Percentiles rank a stretch among this genome's conserved stretches.
Evolutionary conservation across 2,888 invertebrate genomes (phyloP).

Genomic region (Oscheius sp.): DNA sequence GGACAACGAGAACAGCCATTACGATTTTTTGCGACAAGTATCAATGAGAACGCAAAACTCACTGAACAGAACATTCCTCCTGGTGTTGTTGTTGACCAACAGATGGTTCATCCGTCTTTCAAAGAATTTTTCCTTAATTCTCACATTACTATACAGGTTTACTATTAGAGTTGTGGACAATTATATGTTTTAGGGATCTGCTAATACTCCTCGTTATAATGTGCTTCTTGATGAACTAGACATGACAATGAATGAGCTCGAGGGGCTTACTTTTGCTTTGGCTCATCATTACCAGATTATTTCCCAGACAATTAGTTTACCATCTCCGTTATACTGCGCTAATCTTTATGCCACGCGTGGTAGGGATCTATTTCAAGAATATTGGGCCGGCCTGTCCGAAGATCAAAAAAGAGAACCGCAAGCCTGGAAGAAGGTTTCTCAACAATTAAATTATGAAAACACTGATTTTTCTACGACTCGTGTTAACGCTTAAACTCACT

Average conservation of each 20-base stretch:
- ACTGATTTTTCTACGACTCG: not conserved
- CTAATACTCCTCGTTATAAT: conserved; percentile 61
- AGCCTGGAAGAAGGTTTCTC: not conserved
- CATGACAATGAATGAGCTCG: conserved; percentile 49
- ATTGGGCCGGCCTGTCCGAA: not conserved
- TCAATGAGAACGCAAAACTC: conserved; percentile 25
- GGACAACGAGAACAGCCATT: conserved; percentile 57
- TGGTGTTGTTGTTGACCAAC: conserved; percentile 59
- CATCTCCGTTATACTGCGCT: conserved; percentile 63
- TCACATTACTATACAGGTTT: conserved; percentile 63
- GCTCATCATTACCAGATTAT: conserved; percentile 62
- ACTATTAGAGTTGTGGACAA: not conserved
- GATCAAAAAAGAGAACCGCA: not conserved
- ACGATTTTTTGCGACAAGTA: conserved; percentile 20
- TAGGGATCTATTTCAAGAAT: not conserved
- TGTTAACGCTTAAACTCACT: not conserved
- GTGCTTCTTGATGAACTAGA: conserved; percentile 58
- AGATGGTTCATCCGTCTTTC: conserved; percentile 49
- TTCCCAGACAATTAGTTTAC: conserved; percentile 50
- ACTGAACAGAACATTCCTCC: conserved; percentile 56
- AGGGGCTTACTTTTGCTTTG: conserved; percentile 55
- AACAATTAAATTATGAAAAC: too few relatives aligned
- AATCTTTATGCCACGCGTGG: conserved; percentile 52
- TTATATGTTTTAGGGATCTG: conserved; percentile 58
- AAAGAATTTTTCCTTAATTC: conserved; percentile 63